Conservation (phyloP, 2,888 invertebrate species). For the Orthosia cruda region DNA sequence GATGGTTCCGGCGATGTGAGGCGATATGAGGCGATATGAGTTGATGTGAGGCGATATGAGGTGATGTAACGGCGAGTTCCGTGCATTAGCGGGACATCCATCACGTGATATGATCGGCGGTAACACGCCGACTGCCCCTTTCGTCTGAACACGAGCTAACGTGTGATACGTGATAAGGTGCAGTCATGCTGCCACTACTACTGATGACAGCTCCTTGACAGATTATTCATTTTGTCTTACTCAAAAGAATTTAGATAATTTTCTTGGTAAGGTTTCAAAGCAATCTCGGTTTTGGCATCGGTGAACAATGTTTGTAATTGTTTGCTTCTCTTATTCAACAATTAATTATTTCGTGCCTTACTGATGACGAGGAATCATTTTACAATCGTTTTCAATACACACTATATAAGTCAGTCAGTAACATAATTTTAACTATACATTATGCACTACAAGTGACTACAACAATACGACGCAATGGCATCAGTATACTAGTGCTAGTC, state of each 20-base stretch:
- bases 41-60: background rate
- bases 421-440: background rate
- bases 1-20: slow-evolving; percentile 6
- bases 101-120: slow-evolving; percentile 46
- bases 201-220: background rate
- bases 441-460: no score
- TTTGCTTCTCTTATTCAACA: background rate
- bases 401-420: no score
- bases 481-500: background rate
- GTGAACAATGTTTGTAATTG: background rate
- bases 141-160: slow-evolving; percentile 3
- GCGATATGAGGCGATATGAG: background rate
- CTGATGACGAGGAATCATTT: background rate
- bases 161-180: background rate
- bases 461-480: background rate
- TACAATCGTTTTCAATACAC: no score
- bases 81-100: slow-evolving; percentile 46
- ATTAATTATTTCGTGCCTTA: background rate
- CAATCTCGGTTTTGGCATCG: background rate
- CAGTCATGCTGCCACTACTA: no score
- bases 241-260: background rate
- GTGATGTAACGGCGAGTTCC: slow-evolving; percentile 20
- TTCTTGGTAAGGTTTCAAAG: background rate
- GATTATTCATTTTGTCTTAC: background rate
- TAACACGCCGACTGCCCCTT: slow-evolving; percentile 7